A percentile compares a stretch with the other conserved stretches of the same genome.
phyloP scores from a whole-genome alignment of 2,797 vertebrate species.

The Premnoplex brunnescens region DNA sequence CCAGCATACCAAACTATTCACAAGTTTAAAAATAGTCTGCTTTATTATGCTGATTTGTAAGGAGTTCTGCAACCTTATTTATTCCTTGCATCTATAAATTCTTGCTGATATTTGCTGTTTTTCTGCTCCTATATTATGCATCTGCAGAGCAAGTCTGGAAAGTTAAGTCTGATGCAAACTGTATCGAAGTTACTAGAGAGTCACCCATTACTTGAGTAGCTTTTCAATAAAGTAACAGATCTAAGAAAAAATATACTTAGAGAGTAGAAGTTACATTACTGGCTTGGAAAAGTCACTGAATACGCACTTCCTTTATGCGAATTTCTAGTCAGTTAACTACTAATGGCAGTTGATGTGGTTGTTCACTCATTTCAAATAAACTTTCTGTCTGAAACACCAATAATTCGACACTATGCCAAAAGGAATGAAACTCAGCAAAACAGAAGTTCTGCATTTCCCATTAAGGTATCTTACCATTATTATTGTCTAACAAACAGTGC shows the following conservation, averaged over 20 bases:
- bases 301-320: neutral
- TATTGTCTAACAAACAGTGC: neutral
- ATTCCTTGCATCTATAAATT: neutral
- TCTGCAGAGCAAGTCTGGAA: neutral
- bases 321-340: conserved; percentile 17
- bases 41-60: neutral
- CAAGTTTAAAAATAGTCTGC: neutral
- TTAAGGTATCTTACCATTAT: neutral
- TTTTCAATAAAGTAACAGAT: neutral
- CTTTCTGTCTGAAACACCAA: neutral
- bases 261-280: neutral
- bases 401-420: neutral
- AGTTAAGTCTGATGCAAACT: neutral
- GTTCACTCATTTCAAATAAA: neutral
- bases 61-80: neutral
- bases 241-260: neutral
- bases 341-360: neutral
- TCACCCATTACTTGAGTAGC: neutral
- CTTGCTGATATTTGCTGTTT: neutral
- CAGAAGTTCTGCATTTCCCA: neutral
- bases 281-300: neutral
- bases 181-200: neutral
- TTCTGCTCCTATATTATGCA: neutral
- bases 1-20: neutral
- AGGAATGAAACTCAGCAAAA: neutral